These are phyloP conservation scores for Cryptoblepharus egeriae DNA, from an alignment of 2,797 vertebrate species.

Conservation along the genomic window DNA sequence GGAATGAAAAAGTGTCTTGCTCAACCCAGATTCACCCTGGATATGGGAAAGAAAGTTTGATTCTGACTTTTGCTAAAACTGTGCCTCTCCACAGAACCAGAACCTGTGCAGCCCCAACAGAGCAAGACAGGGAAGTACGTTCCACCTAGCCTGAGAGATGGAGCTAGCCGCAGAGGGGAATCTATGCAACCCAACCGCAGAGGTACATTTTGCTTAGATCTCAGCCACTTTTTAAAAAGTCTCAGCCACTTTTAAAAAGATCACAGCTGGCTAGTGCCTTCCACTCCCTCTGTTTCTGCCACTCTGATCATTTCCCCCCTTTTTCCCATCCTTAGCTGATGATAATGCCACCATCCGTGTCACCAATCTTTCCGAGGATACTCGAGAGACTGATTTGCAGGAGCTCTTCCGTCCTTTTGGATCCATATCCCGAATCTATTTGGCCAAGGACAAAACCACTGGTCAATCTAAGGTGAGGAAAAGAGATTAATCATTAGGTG, in stretches of 20 bases:
- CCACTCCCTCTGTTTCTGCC: not conserved
- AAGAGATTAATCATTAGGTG: not conserved
- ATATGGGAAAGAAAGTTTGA: not conserved
- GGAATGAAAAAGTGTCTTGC: no score
- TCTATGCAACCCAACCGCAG: conserved; percentile 97
- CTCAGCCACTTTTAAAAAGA: not conserved
- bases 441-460: conserved; percentile 98
- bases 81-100: conserved; percentile 79
- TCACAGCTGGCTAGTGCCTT: not conserved
- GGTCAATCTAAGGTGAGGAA: conserved; percentile 93
- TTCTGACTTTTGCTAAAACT: not conserved
- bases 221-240: not conserved
- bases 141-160: conserved; percentile 91
- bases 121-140: conserved; percentile 96
- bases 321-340: conserved; percentile 79
- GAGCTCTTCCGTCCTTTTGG: conserved; percentile 98
- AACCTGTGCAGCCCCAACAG: conserved; percentile 87
- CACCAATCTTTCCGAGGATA: conserved; percentile 97
- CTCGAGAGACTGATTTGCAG: conserved; percentile 94
- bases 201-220: conserved; percentile 70
- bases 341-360: conserved; percentile 98
- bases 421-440: conserved; percentile 95
- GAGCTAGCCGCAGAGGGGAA: conserved; percentile 89
- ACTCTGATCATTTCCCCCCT: not conserved
- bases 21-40: not conserved